Evolutionary conservation across 2,797 vertebrate species (phyloP), one percentile per base, ranked within the genome.

Genomic region (Gallinago nigripennis): DNA sequence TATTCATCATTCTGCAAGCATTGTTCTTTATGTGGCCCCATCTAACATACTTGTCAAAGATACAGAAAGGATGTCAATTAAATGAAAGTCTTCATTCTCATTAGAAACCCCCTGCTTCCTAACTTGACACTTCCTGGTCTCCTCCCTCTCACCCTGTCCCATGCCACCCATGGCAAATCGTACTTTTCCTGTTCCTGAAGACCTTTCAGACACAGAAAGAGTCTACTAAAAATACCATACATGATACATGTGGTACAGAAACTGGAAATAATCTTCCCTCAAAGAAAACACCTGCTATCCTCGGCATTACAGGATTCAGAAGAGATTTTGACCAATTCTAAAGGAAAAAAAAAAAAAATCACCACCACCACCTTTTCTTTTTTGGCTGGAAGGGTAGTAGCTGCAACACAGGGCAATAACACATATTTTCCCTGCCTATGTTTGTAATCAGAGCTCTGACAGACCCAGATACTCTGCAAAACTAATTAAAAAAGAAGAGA

Each of bases 121-220:
- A 63, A 41, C 80, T 86, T 7, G 0, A 86, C 77, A 65, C 94
- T 95, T 95, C 88, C 95, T 95, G 80, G 83, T 93, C 78, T 90
- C 92, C 73, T 86, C 90, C 50, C 70, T 72, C 82, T 91, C 91
- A 13, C 61, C 73, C 93, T 20, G 57, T 72, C 88, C 94, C 88
- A 88, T 24, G 65, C 37, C 77, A 93, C 64, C 71, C 93, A 41
- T 11, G n/a, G 77, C 30, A 91, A 91, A 76, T 61, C 6, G 1
- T 11, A 94, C 80, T 91, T 54, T 70, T 92, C 88, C 94, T 86
- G 41, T 68, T 81, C 82, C 80, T 58, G 31, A 68, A 82, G 27
- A 43, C 35, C 69, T 58, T 75, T 73, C 66, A 45, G 64, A 73
- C 10, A 4, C 57, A 72, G 11, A 45, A 87, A 89, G 72, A n/a